A percentile compares a stretch with the other conserved stretches of the same genome.
phyloP scores from a whole-genome alignment of 2,888 invertebrate genomes.

The Tortricodes alternella region DNA sequence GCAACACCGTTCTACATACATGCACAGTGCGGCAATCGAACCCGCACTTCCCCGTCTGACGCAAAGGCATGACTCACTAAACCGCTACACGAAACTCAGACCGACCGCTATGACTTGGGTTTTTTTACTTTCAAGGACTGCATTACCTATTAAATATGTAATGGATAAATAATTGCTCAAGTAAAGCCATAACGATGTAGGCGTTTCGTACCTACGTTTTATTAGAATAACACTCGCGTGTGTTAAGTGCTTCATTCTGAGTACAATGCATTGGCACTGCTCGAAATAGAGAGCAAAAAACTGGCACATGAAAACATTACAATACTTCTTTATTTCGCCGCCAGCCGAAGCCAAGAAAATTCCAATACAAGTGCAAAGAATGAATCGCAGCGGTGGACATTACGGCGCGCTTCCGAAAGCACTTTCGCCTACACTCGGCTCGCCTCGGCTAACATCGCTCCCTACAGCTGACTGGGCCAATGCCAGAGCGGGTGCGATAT shows the following conservation, averaged over 20 bases:
- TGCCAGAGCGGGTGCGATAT: slow-evolving; percentile 55
- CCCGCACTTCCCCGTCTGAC: neutral
- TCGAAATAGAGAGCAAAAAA: slow-evolving; percentile 7
- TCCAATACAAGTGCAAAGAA: slow-evolving; percentile 40
- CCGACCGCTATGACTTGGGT: neutral
- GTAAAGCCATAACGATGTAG: neutral
- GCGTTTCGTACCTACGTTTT: too few species aligned
- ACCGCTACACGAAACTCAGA: too few species aligned
- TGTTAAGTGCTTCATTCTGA: neutral
- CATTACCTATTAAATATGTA: neutral
- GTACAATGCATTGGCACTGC: neutral
- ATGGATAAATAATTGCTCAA: neutral
- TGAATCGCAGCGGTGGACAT: slow-evolving; percentile 31
- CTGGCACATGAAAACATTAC: slow-evolving; percentile 23
- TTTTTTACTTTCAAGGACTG: neutral
- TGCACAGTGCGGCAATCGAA: neutral
- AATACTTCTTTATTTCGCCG: slow-evolving; percentile 36
- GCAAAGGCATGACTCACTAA: neutral
- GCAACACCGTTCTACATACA: too few species aligned
- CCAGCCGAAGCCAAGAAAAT: slow-evolving; percentile 40
- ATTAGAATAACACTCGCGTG: neutral
- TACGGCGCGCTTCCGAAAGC: slow-evolving; percentile 65
- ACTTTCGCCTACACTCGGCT: slow-evolving; percentile 75
- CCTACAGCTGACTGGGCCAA: slow-evolving; percentile 77
- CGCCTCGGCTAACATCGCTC: slow-evolving; percentile 64